Evolutionary conservation across 2,797 vertebrate species (phyloP), one percentile per base, ranked within the genome.

Genomic region (Oreortyx pictus): DNA sequence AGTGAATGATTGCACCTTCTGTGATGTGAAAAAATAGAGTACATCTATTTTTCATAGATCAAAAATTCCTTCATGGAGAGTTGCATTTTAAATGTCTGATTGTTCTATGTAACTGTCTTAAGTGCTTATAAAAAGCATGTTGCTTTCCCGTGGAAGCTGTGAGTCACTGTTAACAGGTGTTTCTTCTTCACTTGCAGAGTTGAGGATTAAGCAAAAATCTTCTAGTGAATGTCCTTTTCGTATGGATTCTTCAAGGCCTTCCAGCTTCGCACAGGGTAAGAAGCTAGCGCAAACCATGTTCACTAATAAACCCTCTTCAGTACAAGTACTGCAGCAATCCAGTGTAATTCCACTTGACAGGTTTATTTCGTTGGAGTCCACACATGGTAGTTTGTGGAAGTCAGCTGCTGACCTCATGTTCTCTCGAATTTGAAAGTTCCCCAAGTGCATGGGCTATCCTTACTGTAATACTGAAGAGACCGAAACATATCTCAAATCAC

Each of bases 391-490:
- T 88, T 64, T 17, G 67, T 76, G 68, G 85, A 50, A 86, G 89
- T 78, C 91, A 94, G 24, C 62, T 57, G 86, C 91, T 93, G 93
- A 96, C 93, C 93, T 94, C 35, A 11, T 62, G 68, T 76, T 95
- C 83, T 92, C 90, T 92, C 67, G 90, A 89, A 87, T 59, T 31
- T 77, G n/a, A 86, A 78, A 86, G 92, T 79, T 95, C 90, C 88
- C 90, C 95, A 78, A 89, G 93, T 43, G 44, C 80, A 90, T 70
- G 91, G 93, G 86, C 62, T 80, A 95, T 95, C 96, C 94, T 96
- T 95, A 96, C 94, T 97, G 94, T 97, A 97, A 97, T 96, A 94
- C 92, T 94, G 96, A 97, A 97, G 96, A 96, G 96, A 96, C 95
- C 96, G 94, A 97, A 97, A 97, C 61, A 88, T 96, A 83, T 85